Base-by-base conservation (phyloP, 2,888 invertebrate genomes). In the Hermaeophaga mercurialis region DNA sequence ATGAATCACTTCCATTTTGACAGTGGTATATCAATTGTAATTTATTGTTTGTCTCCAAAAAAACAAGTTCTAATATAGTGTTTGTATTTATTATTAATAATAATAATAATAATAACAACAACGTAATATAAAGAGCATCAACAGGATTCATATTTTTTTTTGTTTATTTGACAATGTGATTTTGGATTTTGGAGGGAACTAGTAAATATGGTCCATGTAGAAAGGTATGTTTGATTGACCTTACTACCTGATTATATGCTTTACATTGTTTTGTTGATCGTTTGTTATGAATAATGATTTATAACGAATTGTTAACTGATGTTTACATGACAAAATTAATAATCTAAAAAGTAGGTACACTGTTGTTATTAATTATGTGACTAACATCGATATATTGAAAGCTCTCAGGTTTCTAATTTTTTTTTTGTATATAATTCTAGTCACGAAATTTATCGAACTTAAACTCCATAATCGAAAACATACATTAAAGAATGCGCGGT, bases 181-280 rank as follows among this genome's bases (percentile, higher is more conserved):
- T 47, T n/a, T 22, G 26, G 12, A 31, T 46, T 54, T 58, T 48
- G 46, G 41, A 46, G 54, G 54, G 54, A 54, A 43, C 34, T 34
- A 14, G 38, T 31, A 26, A 50, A 26, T 24, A 54, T 58, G 54
- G 14, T 19, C 19, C 28, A 24, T 31, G 28, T 28, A 33, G 15
- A 14, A 48, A 36, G 46, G 43, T 57, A 43, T 6, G 31, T 31
- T 31, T 11, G 31, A 31, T 11, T 12, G 31, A 31, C 31, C 31
- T 31, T 11, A 31, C 31, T 31, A 31, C 31, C 11, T 31, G 31
- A 31, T 31, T 9, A 3, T 11, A 31, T 31, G 11, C 6, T 12
- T 3, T 12, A 12, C 12, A 12, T 31, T 31, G 6, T 12, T 6
- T 31, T 11, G 11, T 12, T 31, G 12, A 31, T 9, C 3, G 11